phyloP scores from a whole-genome alignment of 2,113 vertebrate genomes.

The Crotalus tigris region DNA sequence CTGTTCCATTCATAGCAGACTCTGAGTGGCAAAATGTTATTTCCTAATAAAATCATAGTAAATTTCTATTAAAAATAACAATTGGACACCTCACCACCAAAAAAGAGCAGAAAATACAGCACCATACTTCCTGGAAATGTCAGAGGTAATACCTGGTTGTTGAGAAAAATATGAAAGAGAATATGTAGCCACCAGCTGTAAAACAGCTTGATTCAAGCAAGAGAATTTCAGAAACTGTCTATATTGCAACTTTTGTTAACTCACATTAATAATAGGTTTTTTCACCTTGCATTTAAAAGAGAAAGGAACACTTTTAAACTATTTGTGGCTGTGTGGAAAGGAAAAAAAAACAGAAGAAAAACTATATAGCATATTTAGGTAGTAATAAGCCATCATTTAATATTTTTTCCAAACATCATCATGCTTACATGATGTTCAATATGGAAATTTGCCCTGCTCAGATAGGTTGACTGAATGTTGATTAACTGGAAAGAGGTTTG shows the following conservation, averaged over 20 bases:
- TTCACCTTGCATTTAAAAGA: not conserved
- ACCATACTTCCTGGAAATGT: not conserved
- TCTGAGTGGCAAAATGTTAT: not conserved
- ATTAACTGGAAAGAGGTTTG: not conserved
- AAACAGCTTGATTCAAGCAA: not conserved
- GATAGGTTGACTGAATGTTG: not conserved
- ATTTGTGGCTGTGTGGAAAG: not conserved
- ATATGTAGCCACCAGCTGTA: not conserved
- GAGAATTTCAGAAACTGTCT: not conserved
- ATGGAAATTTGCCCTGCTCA: not conserved
- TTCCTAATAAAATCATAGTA: not conserved
- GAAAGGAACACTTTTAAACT: not conserved
- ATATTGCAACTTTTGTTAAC: not conserved
- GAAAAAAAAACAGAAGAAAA: not conserved
- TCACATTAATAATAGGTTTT: not conserved
- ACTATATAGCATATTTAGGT: not conserved
- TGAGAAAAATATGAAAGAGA: not conserved
- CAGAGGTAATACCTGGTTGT: not conserved
- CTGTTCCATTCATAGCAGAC: not conserved
- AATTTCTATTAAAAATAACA: not conserved
- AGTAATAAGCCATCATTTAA: not conserved
- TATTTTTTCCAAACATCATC: not conserved
- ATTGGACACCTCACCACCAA: not conserved
- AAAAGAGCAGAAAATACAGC: not conserved
- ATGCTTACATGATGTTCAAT: not conserved